Conservation (phyloP, 1,140 invertebrate species). For the Drosophila kanapiae region DNA sequence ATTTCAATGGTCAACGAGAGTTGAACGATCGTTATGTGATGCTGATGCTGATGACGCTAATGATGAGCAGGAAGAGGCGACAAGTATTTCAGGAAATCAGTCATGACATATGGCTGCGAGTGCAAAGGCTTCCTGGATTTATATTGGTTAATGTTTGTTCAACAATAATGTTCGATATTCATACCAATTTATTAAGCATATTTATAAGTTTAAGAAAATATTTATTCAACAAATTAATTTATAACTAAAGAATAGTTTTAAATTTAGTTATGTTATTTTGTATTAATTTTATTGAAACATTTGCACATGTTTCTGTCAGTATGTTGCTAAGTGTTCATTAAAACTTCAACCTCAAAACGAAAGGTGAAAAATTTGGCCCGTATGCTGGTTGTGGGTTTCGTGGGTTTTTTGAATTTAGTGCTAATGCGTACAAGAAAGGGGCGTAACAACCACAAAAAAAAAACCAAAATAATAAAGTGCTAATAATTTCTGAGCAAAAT, state of each 20-base stretch:
- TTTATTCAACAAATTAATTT: too few species aligned
- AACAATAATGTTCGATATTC: not conserved
- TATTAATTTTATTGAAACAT: not conserved
- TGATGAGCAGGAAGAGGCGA: slow-evolving; percentile 42
- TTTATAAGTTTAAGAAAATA: too few species aligned
- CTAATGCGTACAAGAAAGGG: slow-evolving; percentile 80
- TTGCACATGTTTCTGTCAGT: not conserved
- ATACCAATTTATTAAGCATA: not conserved
- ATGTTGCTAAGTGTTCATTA: slow-evolving; percentile 10
- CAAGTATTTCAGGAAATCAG: slow-evolving; percentile 24
- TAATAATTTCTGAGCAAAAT: slow-evolving; percentile 74
- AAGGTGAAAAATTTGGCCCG: slow-evolving; percentile 14
- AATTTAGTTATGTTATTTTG: too few species aligned
- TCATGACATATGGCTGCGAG: slow-evolving; percentile 15
- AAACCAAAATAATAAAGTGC: slow-evolving; percentile 73
- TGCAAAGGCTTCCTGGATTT: slow-evolving; percentile 6
- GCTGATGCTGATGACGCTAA: slow-evolving; percentile 9
- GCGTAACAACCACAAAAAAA: slow-evolving; percentile 70
- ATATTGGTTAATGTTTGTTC: not conserved
- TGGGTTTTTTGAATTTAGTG: slow-evolving; percentile 51
- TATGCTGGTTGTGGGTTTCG: slow-evolving; percentile 10
- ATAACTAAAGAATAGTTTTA: too few species aligned
- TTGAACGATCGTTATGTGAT: slow-evolving; percentile 24
- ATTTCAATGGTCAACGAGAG: slow-evolving; percentile 45
- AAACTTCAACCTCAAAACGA: slow-evolving; percentile 21